A percentile compares a stretch with the other conserved stretches of the same genome.
phyloP scores from a whole-genome alignment of 1,140 invertebrate species.

The Hyles euphorbiae region DNA sequence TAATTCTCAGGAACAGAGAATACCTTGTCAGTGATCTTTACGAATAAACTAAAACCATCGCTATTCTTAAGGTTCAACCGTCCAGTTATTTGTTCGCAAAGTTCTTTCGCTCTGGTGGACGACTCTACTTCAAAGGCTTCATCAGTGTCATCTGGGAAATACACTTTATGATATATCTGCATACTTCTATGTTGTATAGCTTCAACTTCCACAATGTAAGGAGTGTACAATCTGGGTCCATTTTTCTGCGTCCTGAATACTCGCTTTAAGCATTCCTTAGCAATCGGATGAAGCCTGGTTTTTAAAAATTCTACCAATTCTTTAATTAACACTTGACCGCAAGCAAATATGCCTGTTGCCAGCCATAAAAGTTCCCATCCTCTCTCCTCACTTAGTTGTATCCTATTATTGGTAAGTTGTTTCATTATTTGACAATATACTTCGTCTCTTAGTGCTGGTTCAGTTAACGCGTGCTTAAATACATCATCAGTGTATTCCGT shows the following conservation, averaged over 20 bases:
- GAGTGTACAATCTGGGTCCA: conserved; percentile 90
- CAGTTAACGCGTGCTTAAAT: conserved; percentile 87
- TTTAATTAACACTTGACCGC: conserved; percentile 76
- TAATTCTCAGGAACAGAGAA: conserved; percentile 94
- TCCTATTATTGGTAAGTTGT: conserved; percentile 92
- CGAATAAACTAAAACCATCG: conserved; percentile 94
- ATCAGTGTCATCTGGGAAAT: conserved; percentile 95
- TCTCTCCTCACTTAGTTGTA: conserved; percentile 88
- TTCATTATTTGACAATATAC: conserved; percentile 96
- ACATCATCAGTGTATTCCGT: conserved; percentile 92
- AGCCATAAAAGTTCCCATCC: conserved; percentile 97
- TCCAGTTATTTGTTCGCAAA: conserved; percentile 88
- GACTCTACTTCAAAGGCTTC: conserved; percentile 88
- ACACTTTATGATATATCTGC: conserved; percentile 95
- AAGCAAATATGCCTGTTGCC: conserved; percentile 89
- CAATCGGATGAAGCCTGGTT: conserved; percentile 85
- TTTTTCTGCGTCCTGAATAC: conserved; percentile 87
- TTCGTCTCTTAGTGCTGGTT: conserved; percentile 90
- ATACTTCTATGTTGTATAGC: conserved; percentile 95
- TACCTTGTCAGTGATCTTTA: conserved; percentile 94
- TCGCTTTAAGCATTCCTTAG: conserved; percentile 88
- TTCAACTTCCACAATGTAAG: conserved; percentile 95
- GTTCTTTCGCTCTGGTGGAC: conserved; percentile 89
- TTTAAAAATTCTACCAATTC: conserved; percentile 85
- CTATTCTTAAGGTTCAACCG: conserved; percentile 84